Evolutionary conservation across 1,140 invertebrate species (phyloP).

Genomic region (Zaprionus africanus): DNA sequence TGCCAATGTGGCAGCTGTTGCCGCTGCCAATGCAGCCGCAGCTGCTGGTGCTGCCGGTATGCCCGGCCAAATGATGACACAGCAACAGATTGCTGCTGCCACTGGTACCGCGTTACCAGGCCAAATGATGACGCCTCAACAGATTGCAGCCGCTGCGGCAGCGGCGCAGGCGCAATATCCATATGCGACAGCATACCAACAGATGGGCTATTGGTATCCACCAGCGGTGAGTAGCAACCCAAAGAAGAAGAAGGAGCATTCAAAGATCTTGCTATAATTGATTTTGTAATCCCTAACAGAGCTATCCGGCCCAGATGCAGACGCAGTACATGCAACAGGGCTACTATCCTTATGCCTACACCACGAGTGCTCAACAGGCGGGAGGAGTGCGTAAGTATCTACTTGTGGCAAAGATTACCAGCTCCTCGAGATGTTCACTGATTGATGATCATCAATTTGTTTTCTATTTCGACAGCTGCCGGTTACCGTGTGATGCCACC

Average conservation of each 20-base stretch:
- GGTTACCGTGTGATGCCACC: conserved; percentile 85
- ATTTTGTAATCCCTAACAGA: conserved; percentile 53
- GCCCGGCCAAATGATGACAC: conserved; percentile 76
- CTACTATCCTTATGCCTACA: conserved; percentile 86
- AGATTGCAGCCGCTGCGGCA: conserved; percentile 81
- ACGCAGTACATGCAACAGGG: conserved; percentile 89
- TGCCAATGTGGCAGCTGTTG: conserved; percentile 75
- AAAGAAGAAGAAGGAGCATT: not conserved
- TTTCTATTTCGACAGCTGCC: conserved; percentile 63
- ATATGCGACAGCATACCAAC: conserved; percentile 87
- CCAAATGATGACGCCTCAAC: conserved; percentile 78
- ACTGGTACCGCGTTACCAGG: conserved; percentile 76
- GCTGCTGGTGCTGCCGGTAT: conserved; percentile 72
- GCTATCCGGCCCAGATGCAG: conserved; percentile 86
- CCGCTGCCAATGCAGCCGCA: conserved; percentile 70
- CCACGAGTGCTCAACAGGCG: conserved; percentile 83
- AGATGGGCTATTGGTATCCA: conserved; percentile 93
- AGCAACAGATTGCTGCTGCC: conserved; percentile 75
- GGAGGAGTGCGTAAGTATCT: conserved; percentile 73
- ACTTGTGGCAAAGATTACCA: too few species aligned
- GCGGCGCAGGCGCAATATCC: conserved; percentile 86
- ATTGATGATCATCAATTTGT: conserved; percentile 21
- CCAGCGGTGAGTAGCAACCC: conserved; percentile 73
- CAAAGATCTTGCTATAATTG: not conserved
- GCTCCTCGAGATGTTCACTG: too few species aligned